Conservation (phyloP, 2,888 invertebrate genomes). For the Eudasyphora cyanicolor region DNA sequence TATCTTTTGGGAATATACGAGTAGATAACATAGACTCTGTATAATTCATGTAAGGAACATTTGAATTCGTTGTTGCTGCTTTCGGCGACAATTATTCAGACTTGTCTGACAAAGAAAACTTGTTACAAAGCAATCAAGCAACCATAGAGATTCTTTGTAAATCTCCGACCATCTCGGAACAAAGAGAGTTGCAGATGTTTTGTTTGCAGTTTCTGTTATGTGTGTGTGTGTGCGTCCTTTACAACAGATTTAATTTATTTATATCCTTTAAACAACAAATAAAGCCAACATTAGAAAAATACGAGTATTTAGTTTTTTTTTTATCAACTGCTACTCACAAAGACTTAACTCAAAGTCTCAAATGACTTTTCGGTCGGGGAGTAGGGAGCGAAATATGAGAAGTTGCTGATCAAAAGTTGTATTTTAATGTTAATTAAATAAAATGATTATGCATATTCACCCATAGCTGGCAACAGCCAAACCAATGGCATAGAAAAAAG, state of each 20-base stretch:
- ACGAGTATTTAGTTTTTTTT: neutral
- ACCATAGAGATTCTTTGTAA: conserved; percentile 8
- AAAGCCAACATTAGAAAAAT: neutral
- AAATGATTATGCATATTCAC: conserved; percentile 54
- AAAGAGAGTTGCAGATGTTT: neutral
- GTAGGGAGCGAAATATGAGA: neutral
- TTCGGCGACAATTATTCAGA: too few relatives aligned
- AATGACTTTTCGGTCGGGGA: neutral
- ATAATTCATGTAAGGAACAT: neutral
- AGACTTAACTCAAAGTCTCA: neutral
- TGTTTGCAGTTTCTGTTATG: neutral
- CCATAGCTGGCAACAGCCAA: neutral
- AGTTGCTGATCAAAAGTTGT: conserved; percentile 35
- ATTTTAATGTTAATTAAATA: conserved; percentile 61
- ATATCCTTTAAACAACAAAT: neutral
- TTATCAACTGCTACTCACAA: too few relatives aligned
- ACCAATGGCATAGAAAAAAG: neutral
- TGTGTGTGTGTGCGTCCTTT: too few relatives aligned
- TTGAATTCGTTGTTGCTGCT: neutral
- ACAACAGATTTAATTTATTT: conserved; percentile 14
- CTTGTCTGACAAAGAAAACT: neutral
- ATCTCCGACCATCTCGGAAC: neutral
- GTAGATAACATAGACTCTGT: too few relatives aligned
- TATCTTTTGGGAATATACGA: too few relatives aligned
- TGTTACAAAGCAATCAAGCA: neutral